phyloP scores from a whole-genome alignment of 2,113 vertebrate species.

The Seriola rivoliana region DNA sequence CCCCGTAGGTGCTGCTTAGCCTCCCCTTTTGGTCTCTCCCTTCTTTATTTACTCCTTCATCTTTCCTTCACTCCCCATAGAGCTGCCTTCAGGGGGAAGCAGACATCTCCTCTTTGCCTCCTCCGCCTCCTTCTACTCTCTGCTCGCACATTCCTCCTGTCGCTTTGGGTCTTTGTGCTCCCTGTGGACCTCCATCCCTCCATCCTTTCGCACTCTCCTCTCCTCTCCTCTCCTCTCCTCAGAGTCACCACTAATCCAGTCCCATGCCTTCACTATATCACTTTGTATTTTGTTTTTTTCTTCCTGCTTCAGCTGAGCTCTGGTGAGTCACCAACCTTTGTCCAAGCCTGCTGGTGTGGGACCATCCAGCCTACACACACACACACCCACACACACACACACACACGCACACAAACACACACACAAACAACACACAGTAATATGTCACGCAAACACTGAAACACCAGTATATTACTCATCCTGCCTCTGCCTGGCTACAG shows the following conservation, averaged over 20 bases:
- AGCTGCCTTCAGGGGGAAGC: conserved; percentile 41
- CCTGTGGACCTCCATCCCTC: conserved; percentile 20
- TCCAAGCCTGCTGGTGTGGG: conserved; percentile 49
- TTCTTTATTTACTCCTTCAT: conserved; percentile 62
- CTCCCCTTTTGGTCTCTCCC: conserved; percentile 44
- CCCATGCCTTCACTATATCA: conserved; percentile 39
- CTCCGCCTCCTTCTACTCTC: conserved; percentile 23
- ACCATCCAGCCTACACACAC: conserved; percentile 49
- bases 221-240: background rate
- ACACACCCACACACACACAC: conserved; percentile 22
- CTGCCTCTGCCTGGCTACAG: conserved; percentile 38
- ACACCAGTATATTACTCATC: conserved; percentile 56
- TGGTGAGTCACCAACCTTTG: conserved; percentile 74
- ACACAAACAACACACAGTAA: conserved; percentile 13
- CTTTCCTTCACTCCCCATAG: conserved; percentile 43
- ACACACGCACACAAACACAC: conserved; percentile 32
- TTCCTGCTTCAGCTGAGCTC: conserved; percentile 48
- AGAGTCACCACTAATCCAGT: conserved; percentile 47
- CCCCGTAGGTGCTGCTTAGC: conserved; percentile 45
- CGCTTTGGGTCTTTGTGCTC: conserved; percentile 29
- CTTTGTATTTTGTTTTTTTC: conserved; percentile 39
- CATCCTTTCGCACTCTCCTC: conserved; percentile 7
- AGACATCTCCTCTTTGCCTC: conserved; percentile 14
- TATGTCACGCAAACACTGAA: conserved; percentile 38
- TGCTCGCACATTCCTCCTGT: conserved; percentile 12